Evolutionary conservation across 2,797 vertebrate species (phyloP), one percentile per base, ranked within the genome.

Genomic region (Oophaga sylvatica): DNA sequence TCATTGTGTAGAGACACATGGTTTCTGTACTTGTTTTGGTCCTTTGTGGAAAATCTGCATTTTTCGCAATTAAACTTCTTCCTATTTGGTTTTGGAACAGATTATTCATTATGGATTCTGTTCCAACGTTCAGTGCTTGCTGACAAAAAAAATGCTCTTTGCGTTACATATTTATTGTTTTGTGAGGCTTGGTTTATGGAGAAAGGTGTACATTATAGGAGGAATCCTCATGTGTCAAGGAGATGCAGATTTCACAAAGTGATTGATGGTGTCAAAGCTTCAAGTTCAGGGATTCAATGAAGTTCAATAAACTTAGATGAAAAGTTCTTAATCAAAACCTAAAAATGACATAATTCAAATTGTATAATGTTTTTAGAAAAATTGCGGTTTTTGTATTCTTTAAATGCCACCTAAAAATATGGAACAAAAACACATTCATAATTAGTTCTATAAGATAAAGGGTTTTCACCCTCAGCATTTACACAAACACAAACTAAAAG

Each of bases 21-120:
- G 80, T 96, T 97, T 89, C 95, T 95, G 90, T 96, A 96, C 9
- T 93, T 94, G 0, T 94, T 92, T 0, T 91, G 87, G 85, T 98
- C 96, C 81, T 95, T 95, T 0, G 97, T 95, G 12, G 96, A 95
- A 92, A 97, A 99, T 65, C 96, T 95, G 81, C 97, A 98, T 85
- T 98, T 99, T 90, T 97, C 95, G 90, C 97, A 98, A 68, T 94
- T 96, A 90, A 95, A 95, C 90, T 95, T 97, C 85, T 93, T 35
- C 93, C 91, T 13, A 92, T 93, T 94, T 81, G 93, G 90, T 92
- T 17, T 91, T 93, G 89, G 92, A 92, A 5, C 87, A 92, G 90
- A 70, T 91, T 83, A 77, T 82, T 79, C 68, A 84, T 86, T n/a
- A 35, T 89, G 56, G 20, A 56, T 78, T 16, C 26, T 78, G 35